These are phyloP conservation scores for Beroe ovata DNA, from an alignment of 37 sponge, comb jelly and placozoan species.

Conservation along the genomic window DNA sequence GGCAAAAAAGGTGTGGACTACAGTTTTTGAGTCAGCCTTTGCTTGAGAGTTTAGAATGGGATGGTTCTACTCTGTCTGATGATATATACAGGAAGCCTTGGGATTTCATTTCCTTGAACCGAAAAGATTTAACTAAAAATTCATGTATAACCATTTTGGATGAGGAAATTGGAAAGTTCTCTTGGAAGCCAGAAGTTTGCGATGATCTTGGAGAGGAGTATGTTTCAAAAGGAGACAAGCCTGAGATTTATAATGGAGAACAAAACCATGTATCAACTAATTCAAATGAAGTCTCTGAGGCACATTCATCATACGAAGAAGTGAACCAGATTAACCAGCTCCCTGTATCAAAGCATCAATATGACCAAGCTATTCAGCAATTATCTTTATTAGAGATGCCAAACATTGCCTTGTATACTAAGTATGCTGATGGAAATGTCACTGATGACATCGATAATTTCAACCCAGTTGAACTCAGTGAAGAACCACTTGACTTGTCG, in stretches of 20 bases:
- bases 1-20: no score
- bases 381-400: neutral
- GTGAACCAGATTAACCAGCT: no score
- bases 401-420: neutral
- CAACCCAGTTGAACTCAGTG: neutral
- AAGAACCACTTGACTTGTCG: conserved; percentile 2
- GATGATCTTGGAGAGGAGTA: no score
- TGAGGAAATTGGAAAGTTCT: no score
- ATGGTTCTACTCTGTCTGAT: no score
- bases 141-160: no score
- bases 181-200: no score
- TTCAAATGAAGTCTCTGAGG: neutral
- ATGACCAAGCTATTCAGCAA: neutral
- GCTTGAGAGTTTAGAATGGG: no score
- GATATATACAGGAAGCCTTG: conserved; percentile 48
- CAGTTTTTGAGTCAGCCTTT: no score
- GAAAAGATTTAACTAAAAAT: no score
- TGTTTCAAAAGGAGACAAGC: no score
- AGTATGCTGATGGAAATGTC: neutral
- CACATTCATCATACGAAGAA: no score
- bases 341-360: neutral
- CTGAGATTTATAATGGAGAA: neutral
- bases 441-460: neutral
- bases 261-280: neutral
- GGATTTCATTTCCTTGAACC: neutral